Evolutionary conservation across 2,888 invertebrate species (phyloP).

Genomic region (Heliconius ethilla): DNA sequence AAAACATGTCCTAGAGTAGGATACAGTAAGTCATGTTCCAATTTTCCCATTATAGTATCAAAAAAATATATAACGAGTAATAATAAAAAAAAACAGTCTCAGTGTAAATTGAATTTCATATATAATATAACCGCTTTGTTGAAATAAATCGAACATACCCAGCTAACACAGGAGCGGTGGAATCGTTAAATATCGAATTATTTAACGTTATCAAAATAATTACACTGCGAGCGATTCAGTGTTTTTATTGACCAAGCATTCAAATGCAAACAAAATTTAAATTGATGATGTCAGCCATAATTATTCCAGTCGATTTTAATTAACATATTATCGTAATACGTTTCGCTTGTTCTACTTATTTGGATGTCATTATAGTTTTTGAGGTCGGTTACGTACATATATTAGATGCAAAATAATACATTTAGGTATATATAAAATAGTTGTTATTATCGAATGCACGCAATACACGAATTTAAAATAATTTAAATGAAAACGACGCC

Average conservation of each 20-base stretch:
- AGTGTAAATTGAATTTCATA: not conserved
- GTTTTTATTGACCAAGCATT: constrained; percentile 46
- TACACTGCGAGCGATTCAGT: constrained; percentile 39
- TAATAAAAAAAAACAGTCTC: not conserved
- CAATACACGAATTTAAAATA: not conserved
- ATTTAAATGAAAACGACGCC: not conserved
- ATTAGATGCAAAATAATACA: not conserved
- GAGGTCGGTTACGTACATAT: not conserved
- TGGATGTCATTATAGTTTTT: constrained; percentile 39
- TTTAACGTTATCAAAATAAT: constrained; percentile 41
- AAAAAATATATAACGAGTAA: not conserved
- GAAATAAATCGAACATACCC: not conserved
- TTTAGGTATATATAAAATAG: not conserved
- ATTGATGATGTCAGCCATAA: constrained; percentile 54
- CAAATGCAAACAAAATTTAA: constrained; percentile 56
- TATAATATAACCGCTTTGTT: constrained; percentile 3
- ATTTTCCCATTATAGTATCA: not conserved
- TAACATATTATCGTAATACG: constrained; percentile 50
- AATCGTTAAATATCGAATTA: constrained; percentile 21
- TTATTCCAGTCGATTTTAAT: constrained; percentile 54
- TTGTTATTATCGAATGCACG: not conserved
- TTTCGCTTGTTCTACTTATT: constrained; percentile 44
- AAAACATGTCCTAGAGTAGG: no score
- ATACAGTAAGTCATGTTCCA: not conserved
- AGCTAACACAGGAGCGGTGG: not conserved